phyloP scores from a whole-genome alignment of 2,113 vertebrate genomes.

The Climacteris rufus region DNA sequence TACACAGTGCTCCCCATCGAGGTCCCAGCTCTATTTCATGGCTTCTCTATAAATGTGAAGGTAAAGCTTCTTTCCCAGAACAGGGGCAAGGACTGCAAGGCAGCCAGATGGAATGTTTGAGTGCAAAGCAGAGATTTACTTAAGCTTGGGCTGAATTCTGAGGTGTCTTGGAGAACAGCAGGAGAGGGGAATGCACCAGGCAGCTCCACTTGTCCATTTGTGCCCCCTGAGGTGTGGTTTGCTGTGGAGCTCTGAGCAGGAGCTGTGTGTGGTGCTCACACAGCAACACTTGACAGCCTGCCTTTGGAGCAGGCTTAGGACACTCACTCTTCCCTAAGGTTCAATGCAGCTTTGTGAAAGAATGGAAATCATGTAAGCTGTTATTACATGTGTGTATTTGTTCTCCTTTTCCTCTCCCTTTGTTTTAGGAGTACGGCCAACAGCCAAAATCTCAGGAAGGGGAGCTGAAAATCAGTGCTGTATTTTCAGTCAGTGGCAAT shows the following conservation, averaged over 20 bases:
- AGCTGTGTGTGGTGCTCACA: background rate
- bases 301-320: background rate
- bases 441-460: slow-evolving; percentile 86
- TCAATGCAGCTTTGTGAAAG: background rate
- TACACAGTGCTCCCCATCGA: accelerated
- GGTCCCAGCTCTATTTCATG: background rate
- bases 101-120: background rate
- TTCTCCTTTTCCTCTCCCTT: slow-evolving; percentile 61
- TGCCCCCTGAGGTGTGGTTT: background rate
- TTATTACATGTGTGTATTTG: slow-evolving; percentile 52
- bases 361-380: background rate
- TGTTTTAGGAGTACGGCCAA: slow-evolving; percentile 81
- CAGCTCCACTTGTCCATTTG: accelerated
- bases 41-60: background rate
- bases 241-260: background rate
- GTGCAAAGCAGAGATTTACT: background rate
- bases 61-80: background rate
- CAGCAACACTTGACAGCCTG: background rate
- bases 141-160: background rate
- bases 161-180: background rate
- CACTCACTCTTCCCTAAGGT: background rate
- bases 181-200: background rate
- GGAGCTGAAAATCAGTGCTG: slow-evolving; percentile 92
- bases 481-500: slow-evolving; percentile 88
- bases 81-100: background rate